A percentile compares a stretch with the other conserved stretches of the same genome.
These are phyloP conservation scores for Drosophila gaucha DNA, from an alignment of 2,888 invertebrate genomes.

Conservation along the genomic window DNA sequence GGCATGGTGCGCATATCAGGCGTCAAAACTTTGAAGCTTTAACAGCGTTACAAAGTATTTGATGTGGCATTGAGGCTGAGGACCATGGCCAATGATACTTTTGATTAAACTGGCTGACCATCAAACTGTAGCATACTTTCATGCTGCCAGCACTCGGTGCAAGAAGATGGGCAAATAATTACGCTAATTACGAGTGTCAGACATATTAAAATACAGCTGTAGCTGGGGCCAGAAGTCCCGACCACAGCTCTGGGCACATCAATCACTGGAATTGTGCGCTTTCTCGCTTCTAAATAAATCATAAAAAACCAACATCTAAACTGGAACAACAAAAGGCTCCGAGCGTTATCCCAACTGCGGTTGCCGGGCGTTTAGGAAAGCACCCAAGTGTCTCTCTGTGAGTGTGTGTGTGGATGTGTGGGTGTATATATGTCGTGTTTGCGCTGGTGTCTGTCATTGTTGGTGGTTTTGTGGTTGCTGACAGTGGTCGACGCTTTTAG, in stretches of 20 bases:
- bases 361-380: slow-evolving; percentile 42
- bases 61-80: slow-evolving; percentile 46
- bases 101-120: slow-evolving; percentile 17
- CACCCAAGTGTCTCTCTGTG: slow-evolving; percentile 5
- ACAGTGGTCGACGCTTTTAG: slow-evolving; percentile 59
- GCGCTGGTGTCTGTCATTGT: slow-evolving; percentile 52
- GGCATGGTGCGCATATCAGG: slow-evolving; percentile 9
- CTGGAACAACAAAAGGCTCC: slow-evolving; percentile 23
- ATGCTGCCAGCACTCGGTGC: neutral
- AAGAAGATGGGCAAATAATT: slow-evolving; percentile 62
- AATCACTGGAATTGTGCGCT: slow-evolving; percentile 64
- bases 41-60: slow-evolving; percentile 56
- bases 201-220: slow-evolving; percentile 51
- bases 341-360: slow-evolving; percentile 63
- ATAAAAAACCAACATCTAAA: slow-evolving; percentile 54
- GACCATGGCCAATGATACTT: slow-evolving; percentile 12
- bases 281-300: slow-evolving; percentile 67
- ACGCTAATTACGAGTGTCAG: slow-evolving; percentile 64
- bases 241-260: slow-evolving; percentile 53
- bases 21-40: slow-evolving; percentile 30
- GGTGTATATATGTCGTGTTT: slow-evolving; percentile 36
- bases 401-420: slow-evolving; percentile 10
- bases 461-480: slow-evolving; percentile 69
- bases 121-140: neutral
- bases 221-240: slow-evolving; percentile 12